phyloP scores from a whole-genome alignment of 2,888 invertebrate genomes.

The Diarsia brunnea region DNA sequence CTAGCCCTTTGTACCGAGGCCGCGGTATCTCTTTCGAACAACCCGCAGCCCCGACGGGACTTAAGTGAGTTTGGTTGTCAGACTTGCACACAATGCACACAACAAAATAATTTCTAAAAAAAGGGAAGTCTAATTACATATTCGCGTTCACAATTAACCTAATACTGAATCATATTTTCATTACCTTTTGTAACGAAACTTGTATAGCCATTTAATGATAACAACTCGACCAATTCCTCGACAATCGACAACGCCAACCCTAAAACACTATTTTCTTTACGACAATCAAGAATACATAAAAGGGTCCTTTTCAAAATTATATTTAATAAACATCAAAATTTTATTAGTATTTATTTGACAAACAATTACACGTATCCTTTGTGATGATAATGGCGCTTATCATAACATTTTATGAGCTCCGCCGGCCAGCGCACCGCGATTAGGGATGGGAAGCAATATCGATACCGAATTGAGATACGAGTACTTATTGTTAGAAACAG shows the following conservation, averaged over 20 bases:
- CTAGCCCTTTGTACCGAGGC: too few species aligned
- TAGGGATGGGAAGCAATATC: slow-evolving; percentile 74
- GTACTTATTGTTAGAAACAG: background rate
- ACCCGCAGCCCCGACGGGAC: too few species aligned
- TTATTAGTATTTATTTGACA: slow-evolving; percentile 91
- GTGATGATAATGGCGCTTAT: slow-evolving; percentile 89
- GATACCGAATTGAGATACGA: slow-evolving; percentile 30
- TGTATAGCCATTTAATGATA: slow-evolving; percentile 56
- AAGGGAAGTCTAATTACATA: slow-evolving; percentile 14
- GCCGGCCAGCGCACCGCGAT: slow-evolving; percentile 67
- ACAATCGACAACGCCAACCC: slow-evolving; percentile 62
- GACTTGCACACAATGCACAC: too few species aligned
- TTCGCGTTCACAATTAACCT: background rate
- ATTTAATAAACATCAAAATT: slow-evolving; percentile 89
- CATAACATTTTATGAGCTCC: slow-evolving; percentile 87
- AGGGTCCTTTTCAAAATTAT: slow-evolving; percentile 83
- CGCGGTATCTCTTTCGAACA: too few species aligned
- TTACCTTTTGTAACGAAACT: slow-evolving; percentile 33
- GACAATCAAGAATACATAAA: slow-evolving; percentile 80
- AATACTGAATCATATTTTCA: slow-evolving; percentile 10
- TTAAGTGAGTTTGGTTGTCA: too few species aligned
- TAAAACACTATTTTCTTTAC: slow-evolving; percentile 73
- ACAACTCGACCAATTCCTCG: slow-evolving; percentile 48
- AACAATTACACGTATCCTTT: slow-evolving; percentile 90
- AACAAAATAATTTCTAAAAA: too few species aligned